Evolutionary conservation across 2,888 invertebrate species (phyloP).

Genomic region (Caenorhabditis panamensis): DNA sequence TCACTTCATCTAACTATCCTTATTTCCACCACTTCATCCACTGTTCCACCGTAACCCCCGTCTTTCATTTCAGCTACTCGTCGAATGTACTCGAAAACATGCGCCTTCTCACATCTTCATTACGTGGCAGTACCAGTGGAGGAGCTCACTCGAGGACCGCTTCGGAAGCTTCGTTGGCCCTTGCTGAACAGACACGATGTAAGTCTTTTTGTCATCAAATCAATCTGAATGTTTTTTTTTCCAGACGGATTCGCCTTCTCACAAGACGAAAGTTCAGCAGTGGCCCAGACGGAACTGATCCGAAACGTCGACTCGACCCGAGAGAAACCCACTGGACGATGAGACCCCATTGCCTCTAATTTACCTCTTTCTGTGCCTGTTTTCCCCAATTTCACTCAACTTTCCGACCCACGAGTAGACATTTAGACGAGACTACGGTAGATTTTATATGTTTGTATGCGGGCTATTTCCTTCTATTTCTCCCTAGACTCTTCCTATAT

Average conservation of each 20-base stretch:
- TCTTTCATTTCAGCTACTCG: slow-evolving; percentile 63
- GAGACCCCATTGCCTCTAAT: slow-evolving; percentile 5
- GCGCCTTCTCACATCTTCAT: slow-evolving; percentile 62
- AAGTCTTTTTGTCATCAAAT: slow-evolving; percentile 15
- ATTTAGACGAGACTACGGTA: slow-evolving; percentile 34
- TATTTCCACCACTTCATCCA: not conserved
- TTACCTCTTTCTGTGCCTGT: not conserved
- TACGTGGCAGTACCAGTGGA: slow-evolving; percentile 48
- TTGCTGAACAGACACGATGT: slow-evolving; percentile 72
- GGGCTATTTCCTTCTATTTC: not conserved
- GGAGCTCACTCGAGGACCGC: slow-evolving; percentile 44
- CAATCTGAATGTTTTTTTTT: slow-evolving; percentile 28
- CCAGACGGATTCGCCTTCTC: slow-evolving; percentile 93
- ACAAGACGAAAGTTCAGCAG: slow-evolving; percentile 97
- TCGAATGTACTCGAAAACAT: slow-evolving; percentile 68
- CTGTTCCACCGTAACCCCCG: slow-evolving; percentile 1
- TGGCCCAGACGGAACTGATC: slow-evolving; percentile 91
- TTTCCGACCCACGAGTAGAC: slow-evolving; percentile 33
- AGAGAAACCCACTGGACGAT: slow-evolving; percentile 71
- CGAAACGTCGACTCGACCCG: slow-evolving; percentile 86
- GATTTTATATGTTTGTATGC: not conserved
- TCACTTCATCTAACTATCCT: slow-evolving; percentile 13
- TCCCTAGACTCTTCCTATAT: not conserved
- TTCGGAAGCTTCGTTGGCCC: slow-evolving; percentile 63
- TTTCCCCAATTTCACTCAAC: not conserved